Evolutionary conservation across 2,888 invertebrate species (phyloP), one percentile per base, ranked within the genome.

Genomic region (Notodonta ziczac): DNA sequence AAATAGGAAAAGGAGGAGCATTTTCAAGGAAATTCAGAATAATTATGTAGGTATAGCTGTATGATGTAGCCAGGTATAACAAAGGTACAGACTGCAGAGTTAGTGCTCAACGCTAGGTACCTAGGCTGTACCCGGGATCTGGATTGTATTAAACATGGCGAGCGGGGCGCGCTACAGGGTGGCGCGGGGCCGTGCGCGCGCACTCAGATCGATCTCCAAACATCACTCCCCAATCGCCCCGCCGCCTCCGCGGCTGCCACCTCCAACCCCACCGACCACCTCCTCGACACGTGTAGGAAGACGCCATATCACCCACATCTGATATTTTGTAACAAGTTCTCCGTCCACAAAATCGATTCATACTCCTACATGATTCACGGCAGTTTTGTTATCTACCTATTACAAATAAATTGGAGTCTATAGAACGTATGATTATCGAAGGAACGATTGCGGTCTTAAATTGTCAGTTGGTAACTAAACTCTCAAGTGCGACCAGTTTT

Each of bases 401-500:
- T n/a, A n/a, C 46, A n/a, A 46, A 46, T 46, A 46, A 46, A 46
- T 46, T 46, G n/a, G n/a, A 46, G 5, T 46, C n/a, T 46, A 46
- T 46, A 4, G 5, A 46, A 46, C 46, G 46, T 46, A 46, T 46
- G n/a, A 46, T 46, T 46, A 69, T 66, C 57, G 62, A 70, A 74
- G 73, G 77, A 72, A 76, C 70, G 58, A 72, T 69, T 65, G 63
- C 67, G 60, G 66, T 66, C 68, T 61, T 69, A 72, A 76, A 67
- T 69, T 46, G 66, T 77, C 65, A 78, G 72, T 76, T 80, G 71
- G 82, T 79, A 82, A 85, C 83, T 70, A 76, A 78, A 78, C 67
- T 75, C 70, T 85, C 87, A 86, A 86, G 87, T 84, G 83, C 82
- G 86, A 86, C 88, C 79, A 87, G 87, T 88, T 89, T 88, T 88